Base-by-base conservation (phyloP, 2,797 vertebrate species). In the Enteromius radiatus region DNA sequence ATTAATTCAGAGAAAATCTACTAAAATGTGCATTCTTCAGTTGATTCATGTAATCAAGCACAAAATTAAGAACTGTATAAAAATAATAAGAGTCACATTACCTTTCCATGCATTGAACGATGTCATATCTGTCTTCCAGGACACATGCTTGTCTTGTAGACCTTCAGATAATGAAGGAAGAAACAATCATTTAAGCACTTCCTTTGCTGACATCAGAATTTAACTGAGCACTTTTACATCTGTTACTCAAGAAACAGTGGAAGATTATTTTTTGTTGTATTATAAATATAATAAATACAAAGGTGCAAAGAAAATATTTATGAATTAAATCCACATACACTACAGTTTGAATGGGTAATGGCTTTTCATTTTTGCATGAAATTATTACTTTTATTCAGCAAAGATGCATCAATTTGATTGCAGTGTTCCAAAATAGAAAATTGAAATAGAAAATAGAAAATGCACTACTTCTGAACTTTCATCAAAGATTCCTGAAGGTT, bases 51-150 rank as follows among this genome's bases (percentile, higher is more conserved):
- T 17, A 56, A 75, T 52, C 1, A 64, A 8, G 45, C 49, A 21
- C 41, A 12, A 47, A 77, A n/a, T 31, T 47, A 77, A 63, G n/a
- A 77, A n/a, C 23, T 45, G 38, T 5, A 14, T 12, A 15, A 33
- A 79, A 3, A 68, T 56, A 41, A 7, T 54, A 15, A 33, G 23
- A 5, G 11, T 49, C 4, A 84, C 89, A 68, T 82, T 85, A 97
- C 96, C 95, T 95, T 96, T 96, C 96, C 96, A 96, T 0, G 93
- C 93, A 78, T 91, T 83, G 54, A 96, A 95, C 45, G 95, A 92
- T 78, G 89, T 91, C 84, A 86, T 89, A 87, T 97, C 95, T 47
- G 82, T 95, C 86, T 96, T 97, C 96, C 96, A 97, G 10, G 93
- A 85, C 15, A 95, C n/a, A 1, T 93, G 90, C 88, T 96, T 96